A percentile compares a stretch with the other conserved stretches of the same genome.
These are phyloP conservation scores for Pyrocoelia pectoralis DNA, from an alignment of 2,888 invertebrate genomes.

Conservation along the genomic window DNA sequence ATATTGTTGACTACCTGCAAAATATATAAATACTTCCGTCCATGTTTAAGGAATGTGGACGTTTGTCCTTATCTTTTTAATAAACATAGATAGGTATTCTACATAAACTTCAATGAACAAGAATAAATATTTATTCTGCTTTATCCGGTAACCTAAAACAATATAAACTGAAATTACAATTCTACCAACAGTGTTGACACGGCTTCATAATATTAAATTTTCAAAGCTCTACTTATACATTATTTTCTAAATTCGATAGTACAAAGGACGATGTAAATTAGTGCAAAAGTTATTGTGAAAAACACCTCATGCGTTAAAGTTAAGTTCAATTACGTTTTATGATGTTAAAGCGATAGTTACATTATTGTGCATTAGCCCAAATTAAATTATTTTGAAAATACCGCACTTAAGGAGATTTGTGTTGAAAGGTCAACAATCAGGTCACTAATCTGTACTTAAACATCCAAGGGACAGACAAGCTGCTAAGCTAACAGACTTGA, in stretches of 20 bases:
- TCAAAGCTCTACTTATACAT: background rate
- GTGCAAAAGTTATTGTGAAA: background rate
- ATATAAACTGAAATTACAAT: background rate
- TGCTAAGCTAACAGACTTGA: slow-evolving; percentile 51
- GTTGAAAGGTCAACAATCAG: slow-evolving; percentile 42
- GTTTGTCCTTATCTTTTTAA: too few species aligned
- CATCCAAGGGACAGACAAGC: slow-evolving; percentile 50
- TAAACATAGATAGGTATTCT: background rate
- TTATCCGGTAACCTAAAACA: background rate
- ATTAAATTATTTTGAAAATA: slow-evolving; percentile 14
- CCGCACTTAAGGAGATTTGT: slow-evolving; percentile 26
- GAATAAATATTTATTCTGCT: background rate
- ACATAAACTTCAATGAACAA: background rate
- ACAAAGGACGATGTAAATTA: too few species aligned
- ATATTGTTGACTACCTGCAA: too few species aligned
- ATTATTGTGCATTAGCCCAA: background rate
- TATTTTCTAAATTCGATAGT: background rate
- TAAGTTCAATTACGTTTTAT: background rate
- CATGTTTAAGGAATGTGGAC: too few species aligned
- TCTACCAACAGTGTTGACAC: background rate
- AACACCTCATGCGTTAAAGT: background rate
- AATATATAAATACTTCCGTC: too few species aligned
- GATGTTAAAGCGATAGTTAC: background rate
- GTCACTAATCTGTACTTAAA: slow-evolving; percentile 49
- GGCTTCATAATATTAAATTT: background rate